Evolutionary conservation across 1,140 invertebrate genomes (phyloP).

Genomic region (Bombyx mandarina): DNA sequence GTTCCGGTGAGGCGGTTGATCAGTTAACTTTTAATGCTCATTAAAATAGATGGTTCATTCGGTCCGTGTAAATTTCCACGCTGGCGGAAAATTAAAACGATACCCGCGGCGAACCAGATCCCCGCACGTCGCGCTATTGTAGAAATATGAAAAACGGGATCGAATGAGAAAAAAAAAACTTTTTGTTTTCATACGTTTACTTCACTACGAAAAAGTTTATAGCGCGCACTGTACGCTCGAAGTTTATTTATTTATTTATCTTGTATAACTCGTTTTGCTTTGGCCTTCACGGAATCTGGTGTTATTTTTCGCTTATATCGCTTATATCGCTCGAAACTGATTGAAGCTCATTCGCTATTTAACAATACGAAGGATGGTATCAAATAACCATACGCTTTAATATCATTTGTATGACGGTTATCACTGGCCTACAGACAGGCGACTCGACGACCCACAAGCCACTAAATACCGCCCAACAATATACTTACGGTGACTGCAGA

Average conservation of each 20-base stretch:
- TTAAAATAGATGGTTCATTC: slow-evolving; percentile 69
- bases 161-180: slow-evolving; percentile 29
- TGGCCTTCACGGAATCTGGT: no score
- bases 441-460: slow-evolving; percentile 33
- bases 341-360: no score
- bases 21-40: slow-evolving; percentile 68
- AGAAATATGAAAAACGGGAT: slow-evolving; percentile 34
- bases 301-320: no score
- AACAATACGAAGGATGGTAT: not conserved
- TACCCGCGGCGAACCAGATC: slow-evolving; percentile 41
- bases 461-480: slow-evolving; percentile 55
- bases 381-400: not conserved
- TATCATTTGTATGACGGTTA: slow-evolving; percentile 26
- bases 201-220: slow-evolving; percentile 47
- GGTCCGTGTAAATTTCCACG: slow-evolving; percentile 56
- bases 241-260: no score
- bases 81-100: slow-evolving; percentile 68
- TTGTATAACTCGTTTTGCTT: no score
- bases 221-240: slow-evolving; percentile 14
- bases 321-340: no score
- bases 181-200: slow-evolving; percentile 45
- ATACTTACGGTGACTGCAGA: slow-evolving; percentile 51
- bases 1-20: slow-evolving; percentile 31
- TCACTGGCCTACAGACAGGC: slow-evolving; percentile 39
- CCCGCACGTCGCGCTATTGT: slow-evolving; percentile 23